phyloP scores from a whole-genome alignment of 2,113 vertebrate species.

The Elachura formosa region DNA sequence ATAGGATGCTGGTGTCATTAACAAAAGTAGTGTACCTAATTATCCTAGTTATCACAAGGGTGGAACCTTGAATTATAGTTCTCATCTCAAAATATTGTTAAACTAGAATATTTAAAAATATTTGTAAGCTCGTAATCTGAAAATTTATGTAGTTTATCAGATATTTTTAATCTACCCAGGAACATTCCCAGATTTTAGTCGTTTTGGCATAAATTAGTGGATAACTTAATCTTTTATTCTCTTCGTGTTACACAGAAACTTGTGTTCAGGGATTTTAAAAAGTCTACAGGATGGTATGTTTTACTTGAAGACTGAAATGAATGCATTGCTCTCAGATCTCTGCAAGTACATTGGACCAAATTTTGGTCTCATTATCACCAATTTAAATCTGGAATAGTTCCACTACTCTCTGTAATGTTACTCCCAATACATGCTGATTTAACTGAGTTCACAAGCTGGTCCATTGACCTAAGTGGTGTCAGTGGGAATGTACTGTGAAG shows the following conservation, averaged over 20 bases:
- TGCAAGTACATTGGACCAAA: not conserved
- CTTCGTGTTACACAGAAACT: not conserved
- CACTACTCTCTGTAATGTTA: constrained; percentile 40
- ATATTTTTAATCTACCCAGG: not conserved
- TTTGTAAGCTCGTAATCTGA: not conserved
- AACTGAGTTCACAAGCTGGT: constrained; percentile 61
- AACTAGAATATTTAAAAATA: not conserved
- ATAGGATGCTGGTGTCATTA: not conserved
- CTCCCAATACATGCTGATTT: constrained; percentile 51
- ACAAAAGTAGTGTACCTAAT: not conserved
- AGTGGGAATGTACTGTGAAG: constrained; percentile 50
- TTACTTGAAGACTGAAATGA: not conserved
- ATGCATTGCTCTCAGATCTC: not conserved
- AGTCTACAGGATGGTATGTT: not conserved
- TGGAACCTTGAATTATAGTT: not conserved
- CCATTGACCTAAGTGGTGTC: constrained; percentile 63
- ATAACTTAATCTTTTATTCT: not conserved
- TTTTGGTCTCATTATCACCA: constrained; percentile 48
- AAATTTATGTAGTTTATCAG: not conserved
- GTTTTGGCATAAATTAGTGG: not conserved
- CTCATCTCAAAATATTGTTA: not conserved
- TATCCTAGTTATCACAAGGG: not conserved
- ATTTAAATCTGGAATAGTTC: constrained; percentile 55
- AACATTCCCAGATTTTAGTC: not conserved
- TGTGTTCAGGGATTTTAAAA: not conserved